A percentile compares a stretch with the other conserved stretches of the same genome.
These are phyloP conservation scores for Calyptomena viridis DNA, from an alignment of 2,113 vertebrate genomes.

Conservation along the genomic window DNA sequence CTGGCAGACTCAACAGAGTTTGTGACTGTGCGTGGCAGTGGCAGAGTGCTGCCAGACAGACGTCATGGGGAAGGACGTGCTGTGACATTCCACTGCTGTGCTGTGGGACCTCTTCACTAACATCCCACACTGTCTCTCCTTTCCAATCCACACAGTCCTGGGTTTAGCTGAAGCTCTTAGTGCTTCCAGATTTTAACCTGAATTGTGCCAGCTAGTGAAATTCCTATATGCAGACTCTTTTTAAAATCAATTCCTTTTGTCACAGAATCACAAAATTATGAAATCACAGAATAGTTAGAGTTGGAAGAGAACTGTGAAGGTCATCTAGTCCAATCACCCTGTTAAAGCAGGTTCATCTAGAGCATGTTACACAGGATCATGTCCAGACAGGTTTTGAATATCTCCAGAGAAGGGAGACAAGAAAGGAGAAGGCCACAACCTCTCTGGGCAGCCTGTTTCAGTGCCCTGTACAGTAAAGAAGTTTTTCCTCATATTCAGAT, in stretches of 20 bases:
- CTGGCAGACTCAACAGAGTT: neutral
- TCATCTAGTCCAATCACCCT: neutral
- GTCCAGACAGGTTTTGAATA: neutral
- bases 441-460: neutral
- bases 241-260: neutral
- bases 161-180: neutral
- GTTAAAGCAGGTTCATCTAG: neutral
- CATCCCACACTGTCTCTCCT: neutral
- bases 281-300: neutral
- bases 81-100: neutral
- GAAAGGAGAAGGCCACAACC: neutral
- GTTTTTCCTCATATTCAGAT: neutral
- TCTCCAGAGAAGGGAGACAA: neutral
- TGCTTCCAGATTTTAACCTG: neutral
- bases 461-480: neutral
- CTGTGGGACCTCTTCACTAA: neutral
- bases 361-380: neutral
- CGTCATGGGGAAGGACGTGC: rapidly evolving
- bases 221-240: neutral
- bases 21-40: rapidly evolving
- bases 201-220: neutral
- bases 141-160: neutral
- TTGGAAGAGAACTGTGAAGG: neutral
- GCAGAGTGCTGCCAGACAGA: rapidly evolving
- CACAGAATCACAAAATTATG: neutral